Evolutionary conservation across 2,888 invertebrate species (phyloP).

Genomic region (Nephrotoma appendiculata): DNA sequence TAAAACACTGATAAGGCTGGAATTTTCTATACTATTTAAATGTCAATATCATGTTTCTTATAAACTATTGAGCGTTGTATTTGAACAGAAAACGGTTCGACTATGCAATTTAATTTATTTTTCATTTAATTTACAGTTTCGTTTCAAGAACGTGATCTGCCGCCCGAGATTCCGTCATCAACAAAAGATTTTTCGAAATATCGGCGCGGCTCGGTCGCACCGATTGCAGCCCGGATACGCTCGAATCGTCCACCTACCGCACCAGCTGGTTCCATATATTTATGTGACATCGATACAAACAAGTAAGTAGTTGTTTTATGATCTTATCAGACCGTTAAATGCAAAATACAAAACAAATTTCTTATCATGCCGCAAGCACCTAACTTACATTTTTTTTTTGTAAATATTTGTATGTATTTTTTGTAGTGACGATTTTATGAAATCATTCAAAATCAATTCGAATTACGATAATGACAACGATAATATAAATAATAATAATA

Average conservation of each 20-base stretch:
- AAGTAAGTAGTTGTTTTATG: not conserved
- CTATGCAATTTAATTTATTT: not conserved
- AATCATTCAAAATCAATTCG: not conserved
- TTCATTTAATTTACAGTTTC: constrained; percentile 22
- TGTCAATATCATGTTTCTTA: no score
- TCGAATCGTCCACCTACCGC: constrained; percentile 31
- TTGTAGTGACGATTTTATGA: not conserved
- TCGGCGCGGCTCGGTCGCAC: constrained; percentile 28
- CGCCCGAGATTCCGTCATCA: constrained; percentile 23
- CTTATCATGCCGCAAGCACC: not conserved
- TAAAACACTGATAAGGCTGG: no score
- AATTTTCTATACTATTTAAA: no score
- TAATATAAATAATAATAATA: not conserved
- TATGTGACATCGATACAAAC: constrained; percentile 10
- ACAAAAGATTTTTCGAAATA: constrained; percentile 29
- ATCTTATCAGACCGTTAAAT: not conserved
- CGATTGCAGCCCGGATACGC: constrained; percentile 27
- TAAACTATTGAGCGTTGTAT: no score
- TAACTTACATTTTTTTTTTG: not conserved
- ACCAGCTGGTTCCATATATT: constrained; percentile 27
- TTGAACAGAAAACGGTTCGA: no score
- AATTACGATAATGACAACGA: not conserved
- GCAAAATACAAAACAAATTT: not conserved
- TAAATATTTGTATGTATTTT: not conserved
- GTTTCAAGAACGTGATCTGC: constrained; percentile 31